These are phyloP conservation scores for Choloepus didactylus DNA, from an alignment of 2,797 vertebrate species.

Conservation along the genomic window DNA sequence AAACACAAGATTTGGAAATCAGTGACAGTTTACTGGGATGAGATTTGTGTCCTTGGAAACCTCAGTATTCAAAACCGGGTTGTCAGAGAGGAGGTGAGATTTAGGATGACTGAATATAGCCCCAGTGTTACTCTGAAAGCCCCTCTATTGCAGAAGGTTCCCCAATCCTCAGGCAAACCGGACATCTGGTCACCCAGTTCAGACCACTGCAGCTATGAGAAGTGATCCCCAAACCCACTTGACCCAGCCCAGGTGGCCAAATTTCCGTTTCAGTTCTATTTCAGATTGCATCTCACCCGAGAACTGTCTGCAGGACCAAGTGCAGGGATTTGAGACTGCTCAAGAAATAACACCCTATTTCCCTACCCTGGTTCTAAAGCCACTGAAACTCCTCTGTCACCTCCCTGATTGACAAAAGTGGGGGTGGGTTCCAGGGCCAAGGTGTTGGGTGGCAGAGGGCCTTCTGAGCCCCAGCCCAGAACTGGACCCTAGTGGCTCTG, in stretches of 20 bases:
- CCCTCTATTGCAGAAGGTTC: neutral
- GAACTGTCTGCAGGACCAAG: rapidly evolving
- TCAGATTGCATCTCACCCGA: rapidly evolving
- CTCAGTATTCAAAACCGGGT: rapidly evolving
- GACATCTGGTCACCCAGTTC: rapidly evolving
- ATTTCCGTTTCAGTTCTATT: rapidly evolving
- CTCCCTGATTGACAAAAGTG: neutral
- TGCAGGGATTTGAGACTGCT: no score
- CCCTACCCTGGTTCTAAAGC: neutral
- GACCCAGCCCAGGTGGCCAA: neutral
- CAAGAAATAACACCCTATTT: neutral
- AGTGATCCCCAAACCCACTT: neutral
- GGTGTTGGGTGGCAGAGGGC: neutral
- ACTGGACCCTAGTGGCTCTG: no score
- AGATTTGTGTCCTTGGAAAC: neutral
- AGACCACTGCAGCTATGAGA: rapidly evolving
- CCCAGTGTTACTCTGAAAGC: rapidly evolving
- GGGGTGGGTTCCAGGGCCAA: no score
- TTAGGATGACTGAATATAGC: rapidly evolving
- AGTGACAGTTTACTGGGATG: rapidly evolving
- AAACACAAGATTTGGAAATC: neutral
- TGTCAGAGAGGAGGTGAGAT: neutral
- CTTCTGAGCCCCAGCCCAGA: neutral
- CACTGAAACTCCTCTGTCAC: neutral
- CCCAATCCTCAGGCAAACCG: rapidly evolving